Evolutionary conservation across 2,888 invertebrate species (phyloP), one percentile per base, ranked within the genome.

Genomic region (Acronicta leporina): DNA sequence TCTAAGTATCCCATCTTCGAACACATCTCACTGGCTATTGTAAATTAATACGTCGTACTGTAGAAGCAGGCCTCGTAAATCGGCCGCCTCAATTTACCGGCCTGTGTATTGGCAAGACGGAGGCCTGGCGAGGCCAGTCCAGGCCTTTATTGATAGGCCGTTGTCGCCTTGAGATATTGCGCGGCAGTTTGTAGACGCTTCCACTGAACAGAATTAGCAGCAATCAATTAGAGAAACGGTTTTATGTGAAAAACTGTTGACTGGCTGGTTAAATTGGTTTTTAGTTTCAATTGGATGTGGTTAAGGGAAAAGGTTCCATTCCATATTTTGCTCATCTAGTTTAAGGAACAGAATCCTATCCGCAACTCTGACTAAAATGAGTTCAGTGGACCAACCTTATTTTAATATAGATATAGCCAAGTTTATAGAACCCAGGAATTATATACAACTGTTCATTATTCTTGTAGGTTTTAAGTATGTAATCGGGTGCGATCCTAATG

Each of bases 81-180:
- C 79, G 83, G 63, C 68, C 77, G 73, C 83, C 85, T 85, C 86
- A 86, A 87, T 88, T 86, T 84, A 80, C 79, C 79, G 77, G 77
- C 51, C 72, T 71, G 82, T 48, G 53, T 81, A 83, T 72, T 79
- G 79, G 76, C 81, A 79, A 83, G 82, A 78, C 77, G 81, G 59
- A 79, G 80, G 67, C 73, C 74, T 72, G 68, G 75, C 45, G 59
- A 70, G 64, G 56, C 55, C 43, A 57, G 64, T 54, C 63, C 44
- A 66, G 57, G 72, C 68, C 83, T 80, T 89, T 91, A 92, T 92
- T 92, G 92, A 92, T 92, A 89, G 92, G 89, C 87, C 81, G 86
- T 88, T 90, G 91, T 91, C 91, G 87, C 83, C 85, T 79, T 89
- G 92, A 92, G 89, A 87, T 90, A 92, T 87, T 64, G 89, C 83